A percentile compares a stretch with the other conserved stretches of the same genome.
Conservation (phyloP, 2,113 vertebrate species). For the Panthera tigris region DNA sequence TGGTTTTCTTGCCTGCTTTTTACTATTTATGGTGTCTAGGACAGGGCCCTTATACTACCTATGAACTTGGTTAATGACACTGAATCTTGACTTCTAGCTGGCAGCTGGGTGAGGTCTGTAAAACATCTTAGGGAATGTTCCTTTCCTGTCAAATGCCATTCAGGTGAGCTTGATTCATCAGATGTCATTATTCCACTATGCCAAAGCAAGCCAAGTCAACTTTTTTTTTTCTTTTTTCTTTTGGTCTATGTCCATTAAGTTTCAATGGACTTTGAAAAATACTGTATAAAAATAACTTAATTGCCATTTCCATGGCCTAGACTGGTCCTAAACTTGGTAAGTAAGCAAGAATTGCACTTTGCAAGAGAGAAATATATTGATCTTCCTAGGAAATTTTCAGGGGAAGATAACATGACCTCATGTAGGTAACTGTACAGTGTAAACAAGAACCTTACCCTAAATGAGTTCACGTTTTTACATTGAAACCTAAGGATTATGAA, state of each 20-base stretch:
- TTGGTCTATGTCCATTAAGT: not conserved
- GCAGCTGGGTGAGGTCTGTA: not conserved
- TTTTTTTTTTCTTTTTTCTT: not conserved
- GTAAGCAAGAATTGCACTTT: not conserved
- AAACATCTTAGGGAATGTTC: not conserved
- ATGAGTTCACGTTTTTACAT: not conserved
- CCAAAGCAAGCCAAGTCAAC: not conserved
- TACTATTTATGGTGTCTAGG: not conserved
- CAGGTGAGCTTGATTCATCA: not conserved
- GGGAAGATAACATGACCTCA: not conserved
- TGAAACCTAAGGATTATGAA: not conserved
- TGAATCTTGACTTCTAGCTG: not conserved
- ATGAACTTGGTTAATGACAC: not conserved
- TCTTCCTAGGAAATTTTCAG: not conserved
- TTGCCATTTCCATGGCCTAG: not conserved
- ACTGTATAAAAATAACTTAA: not conserved
- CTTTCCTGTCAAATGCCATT: not conserved
- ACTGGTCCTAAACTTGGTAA: not conserved
- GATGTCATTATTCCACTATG: not conserved
- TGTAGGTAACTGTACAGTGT: not conserved
- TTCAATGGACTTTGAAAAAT: conserved; percentile 5
- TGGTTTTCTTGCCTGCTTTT: not conserved
- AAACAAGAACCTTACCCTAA: not conserved
- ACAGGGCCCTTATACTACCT: not conserved
- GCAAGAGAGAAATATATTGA: not conserved